A percentile compares a stretch with the other conserved stretches of the same genome.
Conservation (phyloP, 2,888 invertebrate species). For the Coenonympha arcania region DNA sequence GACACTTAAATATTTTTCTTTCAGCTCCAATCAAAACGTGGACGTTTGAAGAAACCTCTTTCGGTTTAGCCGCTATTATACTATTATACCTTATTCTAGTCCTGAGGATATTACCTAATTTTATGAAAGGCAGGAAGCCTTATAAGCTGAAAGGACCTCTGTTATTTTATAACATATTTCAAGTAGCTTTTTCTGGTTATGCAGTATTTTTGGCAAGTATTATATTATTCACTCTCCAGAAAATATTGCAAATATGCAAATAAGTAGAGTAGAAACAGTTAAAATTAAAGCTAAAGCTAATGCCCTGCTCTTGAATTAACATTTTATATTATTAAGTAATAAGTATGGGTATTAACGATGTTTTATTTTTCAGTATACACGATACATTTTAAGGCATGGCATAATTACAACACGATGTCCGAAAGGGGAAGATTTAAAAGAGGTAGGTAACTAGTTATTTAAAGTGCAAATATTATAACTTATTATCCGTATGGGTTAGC, state of each 20-base stretch:
- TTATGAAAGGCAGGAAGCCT: constrained; percentile 79
- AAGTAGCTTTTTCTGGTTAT: constrained; percentile 77
- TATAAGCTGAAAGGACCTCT: constrained; percentile 77
- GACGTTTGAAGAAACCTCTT: constrained; percentile 44
- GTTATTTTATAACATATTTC: constrained; percentile 78
- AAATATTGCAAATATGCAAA: constrained; percentile 24
- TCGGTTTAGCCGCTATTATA: constrained; percentile 53
- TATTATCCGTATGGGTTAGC: too few species aligned
- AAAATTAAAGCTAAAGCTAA: too few species aligned
- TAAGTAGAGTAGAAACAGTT: too few species aligned
- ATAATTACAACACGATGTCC: constrained; percentile 58
- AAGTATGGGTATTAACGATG: background rate
- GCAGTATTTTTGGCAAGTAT: constrained; percentile 74
- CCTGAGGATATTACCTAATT: constrained; percentile 77
- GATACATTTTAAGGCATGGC: constrained; percentile 56
- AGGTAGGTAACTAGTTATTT: constrained; percentile 34
- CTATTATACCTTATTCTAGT: constrained; percentile 79
- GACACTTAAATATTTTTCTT: too few species aligned
- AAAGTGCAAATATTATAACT: too few species aligned
- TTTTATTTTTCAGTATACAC: constrained; percentile 47
- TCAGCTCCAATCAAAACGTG: constrained; percentile 47
- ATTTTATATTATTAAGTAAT: too few species aligned
- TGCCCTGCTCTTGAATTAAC: too few species aligned
- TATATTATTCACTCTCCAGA: too few species aligned
- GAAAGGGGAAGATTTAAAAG: constrained; percentile 43